These are phyloP conservation scores for Rhogogaster chlorosoma DNA, from an alignment of 2,888 invertebrate species.

Conservation along the genomic window DNA sequence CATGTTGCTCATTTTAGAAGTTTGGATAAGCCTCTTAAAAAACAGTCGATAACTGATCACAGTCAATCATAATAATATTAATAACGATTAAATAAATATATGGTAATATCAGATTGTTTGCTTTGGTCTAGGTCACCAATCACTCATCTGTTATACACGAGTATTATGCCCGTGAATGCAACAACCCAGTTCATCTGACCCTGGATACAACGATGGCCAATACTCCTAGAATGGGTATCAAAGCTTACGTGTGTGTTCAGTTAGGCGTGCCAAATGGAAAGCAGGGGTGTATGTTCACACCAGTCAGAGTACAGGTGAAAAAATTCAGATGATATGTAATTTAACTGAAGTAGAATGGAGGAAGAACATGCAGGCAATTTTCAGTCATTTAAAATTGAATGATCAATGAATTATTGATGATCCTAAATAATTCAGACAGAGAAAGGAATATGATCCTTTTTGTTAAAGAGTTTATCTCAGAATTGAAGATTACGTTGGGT, in stretches of 20 bases:
- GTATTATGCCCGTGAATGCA: constrained; percentile 96
- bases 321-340: not conserved
- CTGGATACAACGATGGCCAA: constrained; percentile 95
- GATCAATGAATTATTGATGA: not conserved
- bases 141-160: constrained; percentile 98
- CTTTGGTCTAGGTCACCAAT: constrained; percentile 86
- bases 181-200: constrained; percentile 96
- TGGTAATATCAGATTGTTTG: not conserved
- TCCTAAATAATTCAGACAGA: not conserved
- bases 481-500: not conserved
- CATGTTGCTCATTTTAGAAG: not conserved
- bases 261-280: constrained; percentile 97
- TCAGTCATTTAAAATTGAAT: not conserved
- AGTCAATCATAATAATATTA: not conserved
- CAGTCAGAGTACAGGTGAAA: constrained; percentile 88
- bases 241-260: constrained; percentile 95
- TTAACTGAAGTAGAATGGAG: not conserved
- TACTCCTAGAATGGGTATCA: constrained; percentile 92
- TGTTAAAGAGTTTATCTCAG: not conserved
- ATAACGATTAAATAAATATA: not conserved
- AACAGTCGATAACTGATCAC: not conserved
- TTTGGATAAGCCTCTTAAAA: not conserved
- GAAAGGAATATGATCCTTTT: not conserved
- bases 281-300: constrained; percentile 97
- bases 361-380: not conserved